phyloP scores from a whole-genome alignment of 2,797 vertebrate genomes.

The Enteromius thamalakanensis region DNA sequence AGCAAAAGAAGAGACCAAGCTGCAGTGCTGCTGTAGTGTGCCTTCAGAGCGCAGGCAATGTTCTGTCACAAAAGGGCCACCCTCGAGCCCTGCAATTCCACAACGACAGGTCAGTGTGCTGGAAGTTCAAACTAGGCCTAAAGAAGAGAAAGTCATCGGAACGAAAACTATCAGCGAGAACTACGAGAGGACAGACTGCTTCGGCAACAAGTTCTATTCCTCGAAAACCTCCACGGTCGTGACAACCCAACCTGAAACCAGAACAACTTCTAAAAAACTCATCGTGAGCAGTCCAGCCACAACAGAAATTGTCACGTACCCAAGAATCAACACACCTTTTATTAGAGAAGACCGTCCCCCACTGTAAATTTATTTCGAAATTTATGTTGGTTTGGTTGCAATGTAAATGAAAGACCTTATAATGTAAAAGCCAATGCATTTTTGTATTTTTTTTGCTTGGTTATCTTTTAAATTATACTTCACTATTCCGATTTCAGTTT shows the following conservation, averaged over 20 bases:
- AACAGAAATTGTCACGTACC: conserved; percentile 72
- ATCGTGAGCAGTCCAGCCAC: conserved; percentile 68
- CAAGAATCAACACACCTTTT: conserved; percentile 73
- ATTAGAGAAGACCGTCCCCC: conserved; percentile 62
- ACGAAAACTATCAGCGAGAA: conserved; percentile 81
- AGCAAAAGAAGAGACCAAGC: conserved; percentile 61
- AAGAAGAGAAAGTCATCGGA: conserved; percentile 72
- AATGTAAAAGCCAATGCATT: background rate
- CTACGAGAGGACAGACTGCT: conserved; percentile 79
- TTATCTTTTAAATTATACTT: background rate
- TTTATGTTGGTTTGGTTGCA: background rate
- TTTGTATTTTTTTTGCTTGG: conserved; percentile 10
- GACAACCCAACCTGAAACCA: conserved; percentile 79
- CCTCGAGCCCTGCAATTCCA: conserved; percentile 64
- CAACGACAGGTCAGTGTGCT: conserved; percentile 79
- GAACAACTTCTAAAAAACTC: conserved; percentile 64
- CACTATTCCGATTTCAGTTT: background rate
- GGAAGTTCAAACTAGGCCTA: conserved; percentile 78
- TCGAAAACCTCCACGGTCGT: conserved; percentile 80
- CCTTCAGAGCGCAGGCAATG: conserved; percentile 33
- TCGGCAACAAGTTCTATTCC: conserved; percentile 81
- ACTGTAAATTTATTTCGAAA: conserved; percentile 20
- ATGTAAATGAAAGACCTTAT: background rate
- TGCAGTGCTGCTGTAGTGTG: conserved; percentile 54
- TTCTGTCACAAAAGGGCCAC: conserved; percentile 56